A percentile compares a stretch with the other conserved stretches of the same genome.
Conservation (phyloP, 2,797 vertebrate species). For the Nannoperca obscura region DNA sequence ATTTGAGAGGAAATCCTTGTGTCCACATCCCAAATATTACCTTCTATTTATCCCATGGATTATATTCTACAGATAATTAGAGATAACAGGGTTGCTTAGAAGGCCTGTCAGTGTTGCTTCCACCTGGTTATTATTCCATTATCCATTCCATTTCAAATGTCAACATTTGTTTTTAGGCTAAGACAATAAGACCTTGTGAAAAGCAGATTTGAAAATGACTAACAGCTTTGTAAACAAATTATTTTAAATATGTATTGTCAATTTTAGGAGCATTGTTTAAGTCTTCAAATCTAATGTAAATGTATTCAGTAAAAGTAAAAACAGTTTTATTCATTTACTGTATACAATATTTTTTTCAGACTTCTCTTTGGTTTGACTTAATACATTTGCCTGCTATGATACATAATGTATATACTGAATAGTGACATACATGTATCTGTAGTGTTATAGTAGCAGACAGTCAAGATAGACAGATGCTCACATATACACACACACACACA, state of each 20-base stretch:
- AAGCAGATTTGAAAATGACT: constrained; percentile 2
- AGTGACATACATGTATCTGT: constrained; percentile 32
- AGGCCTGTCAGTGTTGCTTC: constrained; percentile 51
- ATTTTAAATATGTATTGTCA: constrained; percentile 25
- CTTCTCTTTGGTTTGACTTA: constrained; percentile 28
- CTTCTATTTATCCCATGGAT: constrained; percentile 75
- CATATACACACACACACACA: neutral
- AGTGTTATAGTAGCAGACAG: constrained; percentile 3
- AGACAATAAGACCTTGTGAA: constrained; percentile 11
- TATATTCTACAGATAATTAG: constrained; percentile 70
- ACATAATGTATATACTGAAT: constrained; percentile 35
- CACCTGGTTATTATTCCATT: constrained; percentile 51
- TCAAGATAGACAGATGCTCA: neutral
- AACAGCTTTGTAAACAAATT: constrained; percentile 8
- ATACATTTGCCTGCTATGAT: constrained; percentile 16
- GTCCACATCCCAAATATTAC: constrained; percentile 67
- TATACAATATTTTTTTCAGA: constrained; percentile 16
- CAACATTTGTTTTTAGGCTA: constrained; percentile 58
- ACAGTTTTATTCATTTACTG: constrained; percentile 26
- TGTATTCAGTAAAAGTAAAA: constrained; percentile 28
- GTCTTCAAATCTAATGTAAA: neutral
- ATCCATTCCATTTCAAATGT: constrained; percentile 58
- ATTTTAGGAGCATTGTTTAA: neutral
- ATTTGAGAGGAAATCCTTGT: constrained; percentile 58
- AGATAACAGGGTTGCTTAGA: constrained; percentile 68